Conservation (phyloP, 2,888 invertebrate genomes). For the Hipparchia semele region DNA sequence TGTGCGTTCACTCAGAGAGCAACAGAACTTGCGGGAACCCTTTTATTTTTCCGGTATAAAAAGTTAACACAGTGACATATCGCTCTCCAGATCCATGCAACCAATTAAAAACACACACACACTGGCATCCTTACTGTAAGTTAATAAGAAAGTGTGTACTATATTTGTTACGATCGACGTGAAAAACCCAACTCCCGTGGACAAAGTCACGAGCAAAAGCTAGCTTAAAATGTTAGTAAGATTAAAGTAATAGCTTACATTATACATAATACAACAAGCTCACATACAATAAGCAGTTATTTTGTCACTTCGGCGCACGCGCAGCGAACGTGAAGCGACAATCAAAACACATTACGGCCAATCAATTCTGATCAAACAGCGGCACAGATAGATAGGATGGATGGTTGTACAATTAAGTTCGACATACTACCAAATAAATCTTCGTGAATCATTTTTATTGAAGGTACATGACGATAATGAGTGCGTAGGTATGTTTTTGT, state of each 20-base stretch:
- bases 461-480: conserved; percentile 4
- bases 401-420: conserved; percentile 23
- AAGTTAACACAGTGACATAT: too few relatives aligned
- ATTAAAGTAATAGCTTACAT: not conserved
- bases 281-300: conserved; percentile 9
- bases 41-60: too few relatives aligned
- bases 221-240: too few relatives aligned
- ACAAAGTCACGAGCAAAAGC: too few relatives aligned
- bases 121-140: too few relatives aligned
- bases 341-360: conserved; percentile 50
- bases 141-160: too few relatives aligned
- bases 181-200: too few relatives aligned
- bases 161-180: not conserved
- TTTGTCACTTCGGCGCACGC: conserved; percentile 48
- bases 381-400: conserved; percentile 31
- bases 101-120: too few relatives aligned
- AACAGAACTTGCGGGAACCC: too few relatives aligned
- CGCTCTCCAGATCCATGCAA: too few relatives aligned
- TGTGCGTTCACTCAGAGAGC: too few relatives aligned
- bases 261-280: conserved; percentile 1
- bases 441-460: conserved; percentile 19
- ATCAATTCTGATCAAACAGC: conserved; percentile 38
- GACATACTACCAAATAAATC: conserved; percentile 24
- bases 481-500: not conserved
- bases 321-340: conserved; percentile 50